phyloP scores from a whole-genome alignment of 1,140 invertebrate species.

The Yoshiicerus persimilis region DNA sequence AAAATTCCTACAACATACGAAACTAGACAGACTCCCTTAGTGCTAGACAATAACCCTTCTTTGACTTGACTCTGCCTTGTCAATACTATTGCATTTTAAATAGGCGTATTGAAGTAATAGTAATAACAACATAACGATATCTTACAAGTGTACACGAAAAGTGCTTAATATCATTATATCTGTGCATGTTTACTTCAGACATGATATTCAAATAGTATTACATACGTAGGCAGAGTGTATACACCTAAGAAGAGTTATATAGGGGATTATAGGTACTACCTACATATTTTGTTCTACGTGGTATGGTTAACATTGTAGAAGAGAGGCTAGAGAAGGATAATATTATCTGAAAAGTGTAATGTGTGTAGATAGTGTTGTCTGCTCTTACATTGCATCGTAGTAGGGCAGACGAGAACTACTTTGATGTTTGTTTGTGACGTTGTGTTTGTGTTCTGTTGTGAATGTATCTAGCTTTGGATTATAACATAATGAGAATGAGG shows the following conservation, averaged over 20 bases:
- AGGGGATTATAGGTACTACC: not conserved
- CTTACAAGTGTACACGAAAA: not conserved
- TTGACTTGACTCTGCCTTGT: not conserved
- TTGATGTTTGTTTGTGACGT: not conserved
- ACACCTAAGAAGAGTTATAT: not conserved
- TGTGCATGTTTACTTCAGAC: not conserved
- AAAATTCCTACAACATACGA: not conserved
- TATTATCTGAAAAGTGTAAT: not conserved
- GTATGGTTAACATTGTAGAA: not conserved
- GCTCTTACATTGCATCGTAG: not conserved
- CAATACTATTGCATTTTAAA: not conserved
- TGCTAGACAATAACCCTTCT: not conserved
- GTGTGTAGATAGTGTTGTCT: not conserved
- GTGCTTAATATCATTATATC: too few species aligned
- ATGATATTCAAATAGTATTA: not conserved
- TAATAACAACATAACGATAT: not conserved
- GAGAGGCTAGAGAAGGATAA: not conserved
- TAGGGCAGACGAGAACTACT: not conserved
- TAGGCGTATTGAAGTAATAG: not conserved
- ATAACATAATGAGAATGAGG: not conserved
- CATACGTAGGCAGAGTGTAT: not conserved
- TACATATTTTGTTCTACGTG: not conserved
- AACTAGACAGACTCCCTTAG: not conserved
- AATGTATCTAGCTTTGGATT: not conserved
- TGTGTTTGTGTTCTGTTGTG: not conserved